These are phyloP conservation scores for Anguilla japonica DNA, from an alignment of 2,113 vertebrate species.

Conservation along the genomic window DNA sequence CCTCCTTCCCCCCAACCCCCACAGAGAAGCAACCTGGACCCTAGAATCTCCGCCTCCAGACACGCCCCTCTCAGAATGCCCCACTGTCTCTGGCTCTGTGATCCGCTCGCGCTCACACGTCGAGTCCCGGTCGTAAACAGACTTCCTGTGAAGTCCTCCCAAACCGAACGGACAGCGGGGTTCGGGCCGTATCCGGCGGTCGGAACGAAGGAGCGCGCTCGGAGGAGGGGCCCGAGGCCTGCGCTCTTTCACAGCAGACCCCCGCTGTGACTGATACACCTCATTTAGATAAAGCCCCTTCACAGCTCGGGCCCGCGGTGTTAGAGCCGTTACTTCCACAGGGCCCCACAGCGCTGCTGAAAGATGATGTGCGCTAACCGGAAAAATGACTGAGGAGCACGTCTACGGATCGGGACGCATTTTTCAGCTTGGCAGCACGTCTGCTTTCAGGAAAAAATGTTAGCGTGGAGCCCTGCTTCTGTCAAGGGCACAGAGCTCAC, in stretches of 20 bases:
- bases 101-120: constrained; percentile 12
- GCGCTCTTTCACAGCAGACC: neutral
- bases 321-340: neutral
- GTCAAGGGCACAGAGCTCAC: no score
- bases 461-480: no score
- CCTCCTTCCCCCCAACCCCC: neutral
- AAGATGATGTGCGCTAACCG: no score
- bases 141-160: constrained; percentile 50
- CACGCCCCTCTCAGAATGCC: neutral
- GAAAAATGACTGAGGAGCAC: no score
- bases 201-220: constrained; percentile 41
- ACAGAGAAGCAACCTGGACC: neutral
- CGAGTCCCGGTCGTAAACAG: constrained; percentile 47
- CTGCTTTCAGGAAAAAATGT: no score
- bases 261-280: neutral
- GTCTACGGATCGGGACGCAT: no score
- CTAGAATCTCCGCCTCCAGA: neutral
- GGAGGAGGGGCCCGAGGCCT: neutral
- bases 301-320: neutral
- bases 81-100: constrained; percentile 37
- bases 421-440: no score
- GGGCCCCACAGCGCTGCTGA: no score
- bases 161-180: constrained; percentile 51
- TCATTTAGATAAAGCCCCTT: neutral
- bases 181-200: constrained; percentile 34